Evolutionary conservation across 2,113 vertebrate species (phyloP), one percentile per base, ranked within the genome.

Genomic region (Catharus fuscescens): DNA sequence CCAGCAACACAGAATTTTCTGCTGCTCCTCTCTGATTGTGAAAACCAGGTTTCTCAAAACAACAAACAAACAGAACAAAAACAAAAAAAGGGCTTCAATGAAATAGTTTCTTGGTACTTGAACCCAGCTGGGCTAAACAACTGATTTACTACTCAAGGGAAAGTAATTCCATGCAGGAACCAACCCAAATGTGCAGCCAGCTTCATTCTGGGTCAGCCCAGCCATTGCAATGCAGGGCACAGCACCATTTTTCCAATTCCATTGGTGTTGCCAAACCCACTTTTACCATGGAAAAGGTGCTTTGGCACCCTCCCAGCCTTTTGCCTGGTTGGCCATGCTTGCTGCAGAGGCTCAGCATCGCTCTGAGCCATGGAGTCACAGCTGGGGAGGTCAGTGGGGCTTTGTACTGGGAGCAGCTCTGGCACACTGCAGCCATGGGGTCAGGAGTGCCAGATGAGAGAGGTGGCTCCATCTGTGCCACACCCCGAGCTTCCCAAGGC

Each of bases 391-490:
- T 31, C 50, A 14, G 56, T 0, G 1, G 23, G 15, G 34, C 16
- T 69, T 8, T 34, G 65, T 61, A 56, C 38, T 1, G 6, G 38
- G 42, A 90, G 24, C 2, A 2, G 74, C 53, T 66, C 65, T 0
- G 3, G 45, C 82, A 26, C 2, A 26, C 0, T 38, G 0, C 64
- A 74, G 40, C 88, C 7, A 0, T 4, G 12, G 15, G 1, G 5
- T 6, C 32, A 48, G 48, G 36, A 70, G 60, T 0, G 14, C 24
- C 9, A 21, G 50, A 53, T 14, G 3, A 2, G 26, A 2, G 4
- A 53, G 59, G 17, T 44, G n/a, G 71, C n/a, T 83, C 72, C 59
- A 8, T 12, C 32, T 45, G 40, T 65, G 80, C 76, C 8, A 3
- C 45, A 23, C 32, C 64, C 42, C 12, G 4, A 38, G 28, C 90